Conservation (phyloP, 2,113 vertebrate species). For the Chaetodon auriga region DNA sequence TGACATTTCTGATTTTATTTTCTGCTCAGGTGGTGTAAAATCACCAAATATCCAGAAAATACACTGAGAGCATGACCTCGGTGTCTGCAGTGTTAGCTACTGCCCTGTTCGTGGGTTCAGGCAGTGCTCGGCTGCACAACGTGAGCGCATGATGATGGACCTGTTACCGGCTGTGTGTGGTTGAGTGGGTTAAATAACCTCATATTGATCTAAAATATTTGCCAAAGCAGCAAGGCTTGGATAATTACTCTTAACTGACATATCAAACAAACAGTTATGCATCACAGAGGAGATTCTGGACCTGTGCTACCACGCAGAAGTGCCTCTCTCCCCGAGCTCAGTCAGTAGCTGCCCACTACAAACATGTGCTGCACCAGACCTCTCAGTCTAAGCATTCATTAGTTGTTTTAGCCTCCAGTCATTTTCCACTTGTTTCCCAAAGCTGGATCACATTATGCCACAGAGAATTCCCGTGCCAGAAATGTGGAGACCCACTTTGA, state of each 20-base stretch:
- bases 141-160: neutral
- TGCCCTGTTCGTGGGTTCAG: constrained; percentile 10
- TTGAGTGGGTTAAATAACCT: neutral
- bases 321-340: constrained; percentile 37
- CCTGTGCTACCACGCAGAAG: constrained; percentile 24
- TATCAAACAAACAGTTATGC: constrained; percentile 10
- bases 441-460: constrained; percentile 84
- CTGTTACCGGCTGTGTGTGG: neutral
- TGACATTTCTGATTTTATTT: neutral
- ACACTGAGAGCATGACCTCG: neutral
- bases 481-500: constrained; percentile 78
- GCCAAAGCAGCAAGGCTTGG: neutral
- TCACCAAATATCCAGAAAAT: neutral
- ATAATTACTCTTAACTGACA: neutral
- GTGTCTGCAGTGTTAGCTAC: neutral
- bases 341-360: constrained; percentile 74
- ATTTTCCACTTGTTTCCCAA: constrained; percentile 85
- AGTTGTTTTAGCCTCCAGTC: constrained; percentile 80
- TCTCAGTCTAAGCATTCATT: constrained; percentile 80
- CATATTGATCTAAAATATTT: constrained; percentile 15
- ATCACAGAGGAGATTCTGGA: constrained; percentile 26
- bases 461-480: constrained; percentile 74
- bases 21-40: neutral
- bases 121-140: constrained; percentile 7
- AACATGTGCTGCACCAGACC: constrained; percentile 79